A percentile compares a stretch with the other conserved stretches of the same genome.
phyloP scores from a whole-genome alignment of 2,113 vertebrate genomes.

The Archilochus colubris region DNA sequence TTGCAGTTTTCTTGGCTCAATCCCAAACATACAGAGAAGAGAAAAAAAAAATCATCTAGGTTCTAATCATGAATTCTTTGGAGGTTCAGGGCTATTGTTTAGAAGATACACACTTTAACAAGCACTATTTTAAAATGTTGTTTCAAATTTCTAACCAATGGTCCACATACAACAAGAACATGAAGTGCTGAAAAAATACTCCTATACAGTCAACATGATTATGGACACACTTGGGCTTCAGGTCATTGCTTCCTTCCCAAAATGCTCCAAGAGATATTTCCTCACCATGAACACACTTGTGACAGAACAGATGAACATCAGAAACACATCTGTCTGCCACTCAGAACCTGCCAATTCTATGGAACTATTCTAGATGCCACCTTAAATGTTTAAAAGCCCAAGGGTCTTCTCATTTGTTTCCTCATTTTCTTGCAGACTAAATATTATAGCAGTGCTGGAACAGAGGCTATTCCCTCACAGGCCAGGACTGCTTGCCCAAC shows the following conservation, averaged over 20 bases:
- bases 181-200: not conserved
- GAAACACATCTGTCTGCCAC: not conserved
- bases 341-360: not conserved
- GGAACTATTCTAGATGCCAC: not conserved
- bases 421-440: constrained; percentile 41
- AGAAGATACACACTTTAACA: not conserved
- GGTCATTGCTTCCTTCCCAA: not conserved
- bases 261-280: not conserved
- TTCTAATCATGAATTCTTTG: not conserved
- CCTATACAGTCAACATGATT: not conserved
- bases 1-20: not conserved
- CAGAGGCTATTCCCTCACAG: not conserved
- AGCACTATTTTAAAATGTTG: not conserved
- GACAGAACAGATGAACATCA: not conserved
- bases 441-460: not conserved
- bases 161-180: not conserved
- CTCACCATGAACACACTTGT: not conserved
- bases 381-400: not conserved
- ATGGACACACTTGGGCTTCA: not conserved
- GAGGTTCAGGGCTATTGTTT: not conserved
- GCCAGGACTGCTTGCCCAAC: not conserved
- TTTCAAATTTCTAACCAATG: not conserved
- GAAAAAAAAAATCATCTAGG: not conserved
- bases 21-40: not conserved
- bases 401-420: not conserved